These are phyloP conservation scores for Tetrao urogallus DNA, from an alignment of 2,113 vertebrate genomes.

Conservation along the genomic window DNA sequence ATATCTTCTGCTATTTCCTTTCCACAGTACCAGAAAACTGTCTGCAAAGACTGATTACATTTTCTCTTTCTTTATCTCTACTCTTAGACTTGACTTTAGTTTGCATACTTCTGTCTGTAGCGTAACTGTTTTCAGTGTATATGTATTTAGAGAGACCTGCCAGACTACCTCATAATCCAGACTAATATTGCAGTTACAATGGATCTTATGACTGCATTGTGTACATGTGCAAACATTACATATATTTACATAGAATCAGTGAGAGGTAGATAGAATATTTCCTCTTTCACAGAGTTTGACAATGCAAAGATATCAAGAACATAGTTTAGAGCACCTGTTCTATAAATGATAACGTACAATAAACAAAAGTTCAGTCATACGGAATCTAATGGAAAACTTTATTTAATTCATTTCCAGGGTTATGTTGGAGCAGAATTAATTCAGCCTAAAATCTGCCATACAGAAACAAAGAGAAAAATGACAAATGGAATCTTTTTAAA, in stretches of 20 bases:
- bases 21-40: not conserved
- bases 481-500: not conserved
- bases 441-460: not conserved
- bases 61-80: not conserved
- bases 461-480: not conserved
- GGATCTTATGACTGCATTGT: conserved; percentile 15
- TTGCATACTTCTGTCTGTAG: not conserved
- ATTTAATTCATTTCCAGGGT: not conserved
- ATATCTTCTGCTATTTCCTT: not conserved
- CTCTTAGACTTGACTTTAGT: not conserved
- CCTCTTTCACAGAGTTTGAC: not conserved
- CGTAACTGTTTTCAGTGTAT: not conserved
- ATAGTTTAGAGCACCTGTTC: not conserved
- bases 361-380: not conserved
- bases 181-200: conserved; percentile 12
- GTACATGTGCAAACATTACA: conserved; percentile 33
- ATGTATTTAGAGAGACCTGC: conserved; percentile 1
- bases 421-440: not conserved
- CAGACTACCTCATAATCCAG: conserved; percentile 43
- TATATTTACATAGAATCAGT: conserved; percentile 37
- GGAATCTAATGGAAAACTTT: not conserved
- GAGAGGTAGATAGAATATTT: conserved; percentile 35
- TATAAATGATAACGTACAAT: not conserved
- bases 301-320: conserved; percentile 1
- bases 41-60: not conserved